A percentile compares a stretch with the other conserved stretches of the same genome.
These are phyloP conservation scores for Xyliphius kryptos DNA, from an alignment of 2,113 vertebrate genomes.

Conservation along the genomic window DNA sequence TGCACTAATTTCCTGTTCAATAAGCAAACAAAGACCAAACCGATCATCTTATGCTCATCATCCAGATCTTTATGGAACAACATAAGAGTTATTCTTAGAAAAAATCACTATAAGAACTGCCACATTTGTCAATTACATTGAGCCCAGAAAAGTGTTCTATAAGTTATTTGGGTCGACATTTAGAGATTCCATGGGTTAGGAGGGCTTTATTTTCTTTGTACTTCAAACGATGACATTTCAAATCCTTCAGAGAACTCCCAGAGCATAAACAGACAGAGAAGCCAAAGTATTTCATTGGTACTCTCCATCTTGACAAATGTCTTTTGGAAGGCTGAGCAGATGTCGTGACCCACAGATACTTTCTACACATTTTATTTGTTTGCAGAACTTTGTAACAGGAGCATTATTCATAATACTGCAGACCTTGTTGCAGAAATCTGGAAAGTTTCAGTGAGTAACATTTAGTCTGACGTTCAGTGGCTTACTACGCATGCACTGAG, in stretches of 20 bases:
- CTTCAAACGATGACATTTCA: constrained; percentile 23
- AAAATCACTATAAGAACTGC: constrained; percentile 13
- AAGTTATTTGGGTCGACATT: constrained; percentile 11
- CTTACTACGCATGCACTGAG: not conserved
- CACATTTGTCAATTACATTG: not conserved
- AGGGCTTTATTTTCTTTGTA: not conserved
- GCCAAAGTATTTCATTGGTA: constrained; percentile 1
- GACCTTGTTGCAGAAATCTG: not conserved
- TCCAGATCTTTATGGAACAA: no score
- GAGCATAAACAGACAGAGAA: constrained; percentile 18
- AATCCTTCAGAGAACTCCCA: constrained; percentile 10
- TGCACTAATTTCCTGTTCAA: no score
- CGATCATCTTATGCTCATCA: no score
- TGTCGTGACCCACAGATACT: not conserved
- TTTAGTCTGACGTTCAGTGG: not conserved
- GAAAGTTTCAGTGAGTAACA: not conserved
- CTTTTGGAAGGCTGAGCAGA: constrained; percentile 11
- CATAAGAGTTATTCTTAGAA: no score
- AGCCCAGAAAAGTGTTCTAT: not conserved
- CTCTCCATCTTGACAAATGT: not conserved
- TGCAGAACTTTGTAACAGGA: no score
- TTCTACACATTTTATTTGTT: constrained; percentile 3
- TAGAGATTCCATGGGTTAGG: constrained; percentile 1
- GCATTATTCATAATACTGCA: no score
- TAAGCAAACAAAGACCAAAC: no score